Base-by-base conservation (phyloP, 2,888 invertebrate species). In the Eustalomyia histrio region DNA sequence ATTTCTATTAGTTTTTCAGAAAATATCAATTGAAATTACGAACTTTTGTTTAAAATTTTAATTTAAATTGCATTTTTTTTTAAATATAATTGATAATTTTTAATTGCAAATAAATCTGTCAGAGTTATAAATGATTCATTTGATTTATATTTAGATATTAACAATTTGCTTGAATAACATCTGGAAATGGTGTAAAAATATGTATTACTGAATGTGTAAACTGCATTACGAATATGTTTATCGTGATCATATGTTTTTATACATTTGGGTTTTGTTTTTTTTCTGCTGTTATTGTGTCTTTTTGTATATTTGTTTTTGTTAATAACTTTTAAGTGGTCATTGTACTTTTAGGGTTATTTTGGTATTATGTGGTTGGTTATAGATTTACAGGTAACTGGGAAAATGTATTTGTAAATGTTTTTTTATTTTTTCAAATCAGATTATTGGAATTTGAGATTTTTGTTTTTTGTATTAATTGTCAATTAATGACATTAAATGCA, bases 261-360 rank as follows among this genome's bases (percentile, higher is more conserved):
- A n/a, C 43, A 47, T 47, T 39, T 47, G 43, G n/a, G 7, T 2
- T 47, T n/a, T 47, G n/a, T n/a, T 47, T 39, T 39, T 47, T 39
- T 39, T 47, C n/a, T 47, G 3, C 5, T 29, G 29, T 29, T 29
- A 29, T 29, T 29, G 29, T 29, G 29, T 29, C 29, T 47, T 47
- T n/a, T 14, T 43, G 43, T 43, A 35, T 43, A 3, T 29, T 29
- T 29, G 3, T 29, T 29, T n/a, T 47, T 14, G n/a, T 47, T 39
- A 12, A n/a, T 39, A 29, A 29, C 35, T 55, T 69, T 69, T 10
- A 61, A 71, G 64, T 76, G 76, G 76, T 71, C 69, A 71, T 76
- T 76, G 69, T 69, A 76, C 76, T 50, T 47, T 47, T 47, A 47
- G 43, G 43, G 43, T 47, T 47, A n/a, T 47, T n/a, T 47, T 47